A percentile compares a stretch with the other conserved stretches of the same genome.
Conservation (phyloP, 2,888 invertebrate genomes). For the Andrena praecox region DNA sequence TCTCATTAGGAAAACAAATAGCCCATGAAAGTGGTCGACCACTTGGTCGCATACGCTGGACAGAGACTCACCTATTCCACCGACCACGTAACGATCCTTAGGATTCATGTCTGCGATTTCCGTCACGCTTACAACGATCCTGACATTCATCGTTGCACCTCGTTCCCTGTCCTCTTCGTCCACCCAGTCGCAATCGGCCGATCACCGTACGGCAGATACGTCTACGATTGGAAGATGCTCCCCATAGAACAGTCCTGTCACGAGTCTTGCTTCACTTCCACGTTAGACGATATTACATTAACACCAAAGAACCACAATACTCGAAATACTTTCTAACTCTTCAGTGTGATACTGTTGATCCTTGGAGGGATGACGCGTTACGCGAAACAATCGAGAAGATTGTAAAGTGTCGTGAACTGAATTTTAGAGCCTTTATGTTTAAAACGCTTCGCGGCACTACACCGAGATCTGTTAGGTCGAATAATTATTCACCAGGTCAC, state of each 20-base stretch:
- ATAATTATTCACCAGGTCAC: background rate
- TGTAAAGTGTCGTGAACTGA: background rate
- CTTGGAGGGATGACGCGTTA: no score
- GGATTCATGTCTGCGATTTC: conserved; percentile 81
- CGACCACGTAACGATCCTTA: conserved; percentile 81
- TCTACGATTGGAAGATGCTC: background rate
- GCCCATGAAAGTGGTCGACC: background rate
- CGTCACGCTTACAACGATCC: conserved; percentile 76
- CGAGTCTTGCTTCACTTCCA: conserved; percentile 3
- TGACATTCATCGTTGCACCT: conserved; percentile 74
- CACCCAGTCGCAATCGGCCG: background rate
- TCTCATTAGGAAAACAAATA: conserved; percentile 35
- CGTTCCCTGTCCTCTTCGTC: conserved; percentile 4
- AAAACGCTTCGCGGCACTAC: background rate
- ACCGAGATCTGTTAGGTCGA: background rate
- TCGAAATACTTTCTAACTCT: background rate
- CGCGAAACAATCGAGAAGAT: no score
- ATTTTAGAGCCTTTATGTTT: background rate
- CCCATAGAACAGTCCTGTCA: background rate
- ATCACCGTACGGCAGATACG: conserved; percentile 11
- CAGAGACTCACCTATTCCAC: conserved; percentile 77
- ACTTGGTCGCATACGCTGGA: background rate
- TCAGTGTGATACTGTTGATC: no score
- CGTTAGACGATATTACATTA: background rate
- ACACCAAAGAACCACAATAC: background rate